phyloP scores from a whole-genome alignment of 2,888 invertebrate genomes.

The Hypena proboscidalis region DNA sequence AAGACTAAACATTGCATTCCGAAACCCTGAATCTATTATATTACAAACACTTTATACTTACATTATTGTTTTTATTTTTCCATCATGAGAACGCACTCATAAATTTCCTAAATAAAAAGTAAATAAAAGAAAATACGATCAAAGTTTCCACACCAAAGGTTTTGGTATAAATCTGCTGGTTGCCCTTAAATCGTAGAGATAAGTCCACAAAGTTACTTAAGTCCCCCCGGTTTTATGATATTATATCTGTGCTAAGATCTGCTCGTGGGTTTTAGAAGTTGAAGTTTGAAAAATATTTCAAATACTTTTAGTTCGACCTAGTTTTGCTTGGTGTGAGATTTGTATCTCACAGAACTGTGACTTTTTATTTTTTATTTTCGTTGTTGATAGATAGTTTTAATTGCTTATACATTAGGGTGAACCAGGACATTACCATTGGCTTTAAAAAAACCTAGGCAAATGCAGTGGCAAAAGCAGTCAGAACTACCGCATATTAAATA shows the following conservation, averaged over 20 bases:
- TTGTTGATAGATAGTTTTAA: no score
- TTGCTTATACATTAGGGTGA: no score
- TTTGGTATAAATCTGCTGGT: conserved; percentile 37
- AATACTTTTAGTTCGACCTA: conserved; percentile 9
- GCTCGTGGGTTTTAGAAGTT: conserved; percentile 20
- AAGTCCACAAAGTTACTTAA: conserved; percentile 36
- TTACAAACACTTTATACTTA: background rate
- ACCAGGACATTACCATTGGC: no score
- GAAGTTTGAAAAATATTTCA: conserved; percentile 29
- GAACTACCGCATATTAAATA: no score
- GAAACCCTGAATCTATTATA: no score
- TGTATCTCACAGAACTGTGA: background rate
- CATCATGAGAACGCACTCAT: conserved; percentile 6
- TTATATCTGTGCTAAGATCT: conserved; percentile 35
- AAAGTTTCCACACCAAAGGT: conserved; percentile 27
- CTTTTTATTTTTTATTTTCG: background rate
- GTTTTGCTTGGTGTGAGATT: conserved; percentile 2
- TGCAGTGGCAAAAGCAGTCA: no score
- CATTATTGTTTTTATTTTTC: conserved; percentile 14
- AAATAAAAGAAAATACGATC: conserved; percentile 42
- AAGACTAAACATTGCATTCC: no score
- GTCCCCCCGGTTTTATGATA: conserved; percentile 34
- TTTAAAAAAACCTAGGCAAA: no score
- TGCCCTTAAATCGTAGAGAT: conserved; percentile 42
- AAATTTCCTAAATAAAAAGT: conserved; percentile 31